A percentile compares a stretch with the other conserved stretches of the same genome.
These are phyloP conservation scores for Osmoderma eremita DNA, from an alignment of 2,888 invertebrate species.

Conservation along the genomic window DNA sequence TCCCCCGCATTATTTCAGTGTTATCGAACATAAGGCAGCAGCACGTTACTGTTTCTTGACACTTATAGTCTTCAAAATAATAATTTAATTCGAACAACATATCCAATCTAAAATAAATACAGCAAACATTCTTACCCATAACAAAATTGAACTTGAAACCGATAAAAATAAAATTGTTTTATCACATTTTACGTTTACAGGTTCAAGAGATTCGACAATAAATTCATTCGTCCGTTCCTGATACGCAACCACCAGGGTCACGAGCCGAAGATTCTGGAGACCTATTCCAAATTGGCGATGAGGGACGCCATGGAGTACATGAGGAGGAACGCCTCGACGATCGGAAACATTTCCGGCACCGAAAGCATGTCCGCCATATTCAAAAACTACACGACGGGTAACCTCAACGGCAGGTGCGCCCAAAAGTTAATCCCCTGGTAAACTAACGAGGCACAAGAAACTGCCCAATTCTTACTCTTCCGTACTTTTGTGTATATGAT, in stretches of 20 bases:
- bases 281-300: constrained; percentile 93
- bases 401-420: constrained; percentile 85
- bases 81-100: too few relatives aligned
- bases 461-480: constrained; percentile 43
- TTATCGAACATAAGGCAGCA: too few relatives aligned
- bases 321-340: constrained; percentile 86
- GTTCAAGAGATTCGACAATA: constrained; percentile 94
- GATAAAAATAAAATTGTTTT: too few relatives aligned
- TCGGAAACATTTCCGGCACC: constrained; percentile 87
- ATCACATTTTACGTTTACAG: constrained; percentile 60
- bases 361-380: constrained; percentile 93
- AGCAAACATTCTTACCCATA: too few relatives aligned
- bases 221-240: constrained; percentile 89
- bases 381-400: constrained; percentile 85
- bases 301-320: constrained; percentile 93
- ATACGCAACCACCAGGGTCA: constrained; percentile 87
- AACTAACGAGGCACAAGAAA: constrained; percentile 63
- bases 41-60: too few relatives aligned
- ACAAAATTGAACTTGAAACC: too few relatives aligned
- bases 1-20: too few relatives aligned
- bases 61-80: too few relatives aligned
- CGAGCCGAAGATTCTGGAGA: constrained; percentile 93
- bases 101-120: too few relatives aligned
- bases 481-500: not conserved
- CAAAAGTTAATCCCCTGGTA: constrained; percentile 68